Conservation (phyloP, 2,888 invertebrate genomes). For the Aleiodes leptofemur region DNA sequence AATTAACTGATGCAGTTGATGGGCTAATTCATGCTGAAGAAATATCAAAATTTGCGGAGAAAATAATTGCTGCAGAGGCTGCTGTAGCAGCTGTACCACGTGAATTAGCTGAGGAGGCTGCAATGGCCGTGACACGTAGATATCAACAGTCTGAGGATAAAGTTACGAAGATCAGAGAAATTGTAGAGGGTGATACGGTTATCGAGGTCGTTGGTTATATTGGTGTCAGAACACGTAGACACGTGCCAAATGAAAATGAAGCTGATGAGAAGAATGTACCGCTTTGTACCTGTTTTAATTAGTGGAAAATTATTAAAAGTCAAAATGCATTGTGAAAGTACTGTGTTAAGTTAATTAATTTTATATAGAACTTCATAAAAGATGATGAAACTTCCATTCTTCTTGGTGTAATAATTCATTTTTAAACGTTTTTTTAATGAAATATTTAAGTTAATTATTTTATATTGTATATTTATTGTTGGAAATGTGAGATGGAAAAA, state of each 20-base stretch:
- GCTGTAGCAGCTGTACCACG: conserved; percentile 75
- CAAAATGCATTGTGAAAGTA: background rate
- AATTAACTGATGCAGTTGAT: conserved; percentile 73
- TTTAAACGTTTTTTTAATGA: too few species aligned
- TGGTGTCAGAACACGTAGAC: conserved; percentile 73
- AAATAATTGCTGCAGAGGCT: conserved; percentile 74
- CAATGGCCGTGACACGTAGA: conserved; percentile 72
- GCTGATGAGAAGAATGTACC: conserved; percentile 1
- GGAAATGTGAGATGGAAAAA: too few species aligned
- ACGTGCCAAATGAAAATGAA: background rate
- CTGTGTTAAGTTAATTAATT: too few species aligned
- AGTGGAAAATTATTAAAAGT: background rate
- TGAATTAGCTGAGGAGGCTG: conserved; percentile 75
- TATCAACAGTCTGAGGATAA: conserved; percentile 66
- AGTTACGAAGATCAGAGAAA: conserved; percentile 68
- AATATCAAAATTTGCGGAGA: conserved; percentile 74
- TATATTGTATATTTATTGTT: too few species aligned
- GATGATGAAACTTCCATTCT: too few species aligned
- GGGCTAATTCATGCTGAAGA: conserved; percentile 75
- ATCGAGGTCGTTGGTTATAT: conserved; percentile 76
- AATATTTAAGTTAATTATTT: too few species aligned
- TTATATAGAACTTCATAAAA: too few species aligned
- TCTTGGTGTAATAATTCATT: too few species aligned
- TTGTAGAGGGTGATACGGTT: conserved; percentile 70
- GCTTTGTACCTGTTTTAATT: conserved; percentile 44